These are phyloP conservation scores for Diorhabda elongata DNA, from an alignment of 1,140 invertebrate species.

Conservation along the genomic window DNA sequence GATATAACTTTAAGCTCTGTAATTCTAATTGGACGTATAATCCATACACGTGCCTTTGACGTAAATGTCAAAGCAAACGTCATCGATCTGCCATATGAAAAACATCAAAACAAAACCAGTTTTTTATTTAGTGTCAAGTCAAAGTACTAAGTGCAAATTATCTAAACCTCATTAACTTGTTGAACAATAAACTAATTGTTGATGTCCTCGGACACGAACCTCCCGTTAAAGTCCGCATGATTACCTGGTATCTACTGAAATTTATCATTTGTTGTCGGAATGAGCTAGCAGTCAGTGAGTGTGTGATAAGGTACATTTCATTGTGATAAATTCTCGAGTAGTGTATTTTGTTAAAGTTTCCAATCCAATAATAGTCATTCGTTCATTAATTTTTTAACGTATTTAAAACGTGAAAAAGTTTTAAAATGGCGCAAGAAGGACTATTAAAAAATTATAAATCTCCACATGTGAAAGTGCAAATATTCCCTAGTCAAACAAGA, in stretches of 20 bases:
- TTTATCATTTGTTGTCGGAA: background rate
- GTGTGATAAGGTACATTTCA: background rate
- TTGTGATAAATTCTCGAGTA: background rate
- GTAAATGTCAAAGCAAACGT: background rate
- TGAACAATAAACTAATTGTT: background rate
- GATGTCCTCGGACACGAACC: background rate
- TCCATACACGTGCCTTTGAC: background rate
- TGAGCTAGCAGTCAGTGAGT: background rate
- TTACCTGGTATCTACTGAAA: background rate
- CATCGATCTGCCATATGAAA: background rate
- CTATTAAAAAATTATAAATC: constrained; percentile 50
- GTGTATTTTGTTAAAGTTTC: background rate
- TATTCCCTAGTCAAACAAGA: constrained; percentile 65
- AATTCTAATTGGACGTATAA: no score
- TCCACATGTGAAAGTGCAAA: constrained; percentile 54
- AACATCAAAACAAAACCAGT: background rate
- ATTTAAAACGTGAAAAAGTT: background rate
- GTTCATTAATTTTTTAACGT: no score
- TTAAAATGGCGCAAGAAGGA: constrained; percentile 47
- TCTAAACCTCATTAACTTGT: background rate
- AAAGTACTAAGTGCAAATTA: background rate
- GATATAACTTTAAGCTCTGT: no score
- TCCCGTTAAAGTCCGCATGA: background rate
- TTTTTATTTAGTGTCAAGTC: background rate
- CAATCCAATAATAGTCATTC: no score